A percentile compares a stretch with the other conserved stretches of the same genome.
These are phyloP conservation scores for Microcebus tavaratra DNA, from an alignment of 2,113 vertebrate species.

Conservation along the genomic window DNA sequence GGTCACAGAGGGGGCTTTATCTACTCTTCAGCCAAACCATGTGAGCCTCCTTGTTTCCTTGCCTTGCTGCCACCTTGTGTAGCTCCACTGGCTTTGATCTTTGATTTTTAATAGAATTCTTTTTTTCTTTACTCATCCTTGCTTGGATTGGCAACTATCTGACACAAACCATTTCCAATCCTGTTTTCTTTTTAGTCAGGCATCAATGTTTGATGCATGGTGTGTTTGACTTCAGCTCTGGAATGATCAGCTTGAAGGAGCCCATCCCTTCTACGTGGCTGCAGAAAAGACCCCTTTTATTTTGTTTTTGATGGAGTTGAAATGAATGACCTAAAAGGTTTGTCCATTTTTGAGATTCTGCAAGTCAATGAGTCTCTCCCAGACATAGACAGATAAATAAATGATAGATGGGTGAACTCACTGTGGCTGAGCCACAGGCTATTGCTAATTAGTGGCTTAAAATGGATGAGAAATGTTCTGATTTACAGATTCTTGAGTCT, in stretches of 20 bases:
- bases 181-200: neutral
- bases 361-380: neutral
- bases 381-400: neutral
- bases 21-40: too few species aligned
- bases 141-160: neutral
- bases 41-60: neutral
- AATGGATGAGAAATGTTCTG: neutral
- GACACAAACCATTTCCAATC: neutral
- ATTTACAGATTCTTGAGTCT: constrained; percentile 25
- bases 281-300: neutral
- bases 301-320: constrained; percentile 33
- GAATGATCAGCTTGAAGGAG: neutral
- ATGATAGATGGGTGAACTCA: neutral
- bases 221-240: neutral
- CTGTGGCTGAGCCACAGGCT: neutral
- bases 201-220: neutral
- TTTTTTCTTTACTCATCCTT: neutral
- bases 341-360: neutral
- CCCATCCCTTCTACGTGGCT: neutral
- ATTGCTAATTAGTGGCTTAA: neutral
- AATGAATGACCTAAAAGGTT: neutral
- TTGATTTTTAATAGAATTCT: neutral
- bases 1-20: too few species aligned
- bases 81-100: neutral
- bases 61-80: neutral